Conservation (phyloP, 2,888 invertebrate genomes). For the Ellobium chinense region DNA sequence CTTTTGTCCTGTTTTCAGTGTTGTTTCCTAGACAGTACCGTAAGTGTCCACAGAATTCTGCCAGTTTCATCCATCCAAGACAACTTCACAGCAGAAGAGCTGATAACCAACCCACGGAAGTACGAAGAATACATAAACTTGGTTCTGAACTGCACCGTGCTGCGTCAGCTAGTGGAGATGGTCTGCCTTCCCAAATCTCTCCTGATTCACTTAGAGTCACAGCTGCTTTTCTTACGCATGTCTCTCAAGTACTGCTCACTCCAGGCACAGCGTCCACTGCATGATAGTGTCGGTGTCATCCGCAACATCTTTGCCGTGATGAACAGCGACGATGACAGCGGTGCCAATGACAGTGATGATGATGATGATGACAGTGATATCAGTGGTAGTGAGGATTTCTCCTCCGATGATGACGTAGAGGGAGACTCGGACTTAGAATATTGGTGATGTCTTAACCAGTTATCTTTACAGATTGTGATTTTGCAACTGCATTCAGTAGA, state of each 20-base stretch:
- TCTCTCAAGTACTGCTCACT: constrained; percentile 59
- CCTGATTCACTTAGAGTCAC: constrained; percentile 66
- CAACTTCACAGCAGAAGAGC: constrained; percentile 56
- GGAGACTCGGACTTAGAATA: constrained; percentile 74
- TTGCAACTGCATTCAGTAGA: no score
- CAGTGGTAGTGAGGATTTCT: constrained; percentile 31
- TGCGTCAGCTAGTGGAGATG: constrained; percentile 57
- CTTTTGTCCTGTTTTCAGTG: constrained; percentile 45
- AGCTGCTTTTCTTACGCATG: constrained; percentile 64
- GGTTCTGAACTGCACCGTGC: constrained; percentile 63
- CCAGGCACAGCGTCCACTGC: constrained; percentile 25
- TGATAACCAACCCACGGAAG: constrained; percentile 53
- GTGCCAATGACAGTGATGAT: constrained; percentile 55
- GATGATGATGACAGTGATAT: constrained; percentile 55
- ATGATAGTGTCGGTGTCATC: not conserved
- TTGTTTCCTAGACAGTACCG: constrained; percentile 61
- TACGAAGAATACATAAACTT: constrained; percentile 68
- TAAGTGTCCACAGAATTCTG: constrained; percentile 59
- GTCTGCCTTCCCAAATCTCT: constrained; percentile 61
- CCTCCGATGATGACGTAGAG: constrained; percentile 59
- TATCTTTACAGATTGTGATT: no score
- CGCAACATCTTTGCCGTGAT: not conserved
- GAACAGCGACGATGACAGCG: not conserved
- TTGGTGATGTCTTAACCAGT: no score
- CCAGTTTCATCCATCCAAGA: constrained; percentile 58